Base-by-base conservation (phyloP, 2,888 invertebrate genomes). In the Drosophila bunnanda region DNA sequence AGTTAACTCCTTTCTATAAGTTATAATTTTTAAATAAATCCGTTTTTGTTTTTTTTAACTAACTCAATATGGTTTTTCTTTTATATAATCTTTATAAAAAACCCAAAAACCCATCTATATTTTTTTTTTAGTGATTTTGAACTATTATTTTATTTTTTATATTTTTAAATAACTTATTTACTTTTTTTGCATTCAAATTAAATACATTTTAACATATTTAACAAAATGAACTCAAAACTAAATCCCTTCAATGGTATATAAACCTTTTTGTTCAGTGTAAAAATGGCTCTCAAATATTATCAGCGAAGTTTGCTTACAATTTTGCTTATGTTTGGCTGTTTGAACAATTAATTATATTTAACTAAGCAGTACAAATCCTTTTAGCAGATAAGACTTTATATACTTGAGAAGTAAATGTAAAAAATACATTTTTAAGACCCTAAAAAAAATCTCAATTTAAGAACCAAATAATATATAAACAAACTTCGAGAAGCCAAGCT, bases 261-360 rank as follows among this genome's bases (percentile, higher is more conserved):
- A 17, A 7, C 15, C 13, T 4, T 30, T 48, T 32, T 20, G 17
- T 20, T 32, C 4, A 32, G 32, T 50, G 20, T 32, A 20, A 7
- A 30, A 48, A 20, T 2, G 20, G 2, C 8, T 50, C 8, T 7
- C 8, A 20, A 32, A 50, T 32, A 50, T 30, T 13, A 30, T 32
- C 32, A 13, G n/a, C 2, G 4, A 41, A 22, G 43, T 30, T 52
- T 53, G 22, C 12, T 17, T 20, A 10, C 12, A 10, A 53, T 15
- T 34, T 39, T 17, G 4, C 17, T 39, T 15, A 32, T 38, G 13
- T 65, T 64, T 34, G 22, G 6, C 15, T 59, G 12, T 64, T 65
- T 65, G 34, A 34, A 43, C 65, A 62, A 20, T 52, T 62, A 62
- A 65, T 62, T 65, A 52, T 52, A 38, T 64, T 66, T 64, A n/a